phyloP scores from a whole-genome alignment of 2,113 vertebrate genomes.

The Cavia aperea region DNA sequence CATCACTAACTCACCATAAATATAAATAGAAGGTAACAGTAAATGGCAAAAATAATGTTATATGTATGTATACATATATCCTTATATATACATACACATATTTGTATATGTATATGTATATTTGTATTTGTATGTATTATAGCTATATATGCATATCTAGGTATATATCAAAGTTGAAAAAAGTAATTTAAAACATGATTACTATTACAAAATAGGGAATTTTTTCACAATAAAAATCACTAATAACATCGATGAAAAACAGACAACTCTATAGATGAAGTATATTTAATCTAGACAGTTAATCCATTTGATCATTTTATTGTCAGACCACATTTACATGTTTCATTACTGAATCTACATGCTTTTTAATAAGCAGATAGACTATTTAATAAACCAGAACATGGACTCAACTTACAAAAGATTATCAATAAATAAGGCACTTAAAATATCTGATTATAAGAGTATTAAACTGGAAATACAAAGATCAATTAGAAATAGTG shows the following conservation, averaged over 20 bases:
- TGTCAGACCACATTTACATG: background rate
- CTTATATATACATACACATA: too few relatives aligned
- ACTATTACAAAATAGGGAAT: background rate
- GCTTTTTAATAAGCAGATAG: background rate
- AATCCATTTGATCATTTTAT: background rate
- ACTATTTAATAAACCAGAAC: background rate
- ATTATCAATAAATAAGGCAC: background rate
- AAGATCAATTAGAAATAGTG: background rate
- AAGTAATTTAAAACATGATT: background rate
- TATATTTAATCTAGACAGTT: background rate
- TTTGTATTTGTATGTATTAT: background rate
- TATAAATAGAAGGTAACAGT: background rate
- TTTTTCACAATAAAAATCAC: background rate
- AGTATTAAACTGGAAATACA: background rate
- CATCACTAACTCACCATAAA: background rate
- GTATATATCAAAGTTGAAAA: background rate
- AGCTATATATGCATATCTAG: background rate
- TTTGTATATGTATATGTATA: background rate
- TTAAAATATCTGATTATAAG: background rate
- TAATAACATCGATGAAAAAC: background rate
- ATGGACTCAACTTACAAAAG: background rate
- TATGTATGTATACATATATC: background rate
- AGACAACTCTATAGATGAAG: background rate
- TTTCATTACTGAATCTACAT: background rate
- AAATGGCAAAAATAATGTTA: background rate